Evolutionary conservation across 2,888 invertebrate genomes (phyloP).

Genomic region (Cryptophagus acutangulus): DNA sequence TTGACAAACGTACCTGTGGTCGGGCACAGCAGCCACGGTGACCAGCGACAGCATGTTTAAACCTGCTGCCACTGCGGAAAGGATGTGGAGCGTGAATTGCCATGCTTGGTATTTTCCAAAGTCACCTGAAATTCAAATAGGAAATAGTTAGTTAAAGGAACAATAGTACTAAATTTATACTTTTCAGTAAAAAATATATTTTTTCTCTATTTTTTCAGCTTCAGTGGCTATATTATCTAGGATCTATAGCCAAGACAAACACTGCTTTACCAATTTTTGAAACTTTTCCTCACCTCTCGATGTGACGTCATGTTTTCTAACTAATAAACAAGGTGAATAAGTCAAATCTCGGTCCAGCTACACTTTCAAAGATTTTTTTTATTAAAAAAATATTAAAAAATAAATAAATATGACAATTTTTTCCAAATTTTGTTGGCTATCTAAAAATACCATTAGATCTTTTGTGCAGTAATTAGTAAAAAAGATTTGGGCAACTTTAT

Average conservation of each 20-base stretch:
- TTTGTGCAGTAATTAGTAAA: too few species aligned
- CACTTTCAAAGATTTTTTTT: neutral
- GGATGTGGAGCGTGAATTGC: slow-evolving; percentile 71
- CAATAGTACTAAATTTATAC: slow-evolving; percentile 3
- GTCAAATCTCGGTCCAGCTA: too few species aligned
- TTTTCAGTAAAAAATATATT: neutral
- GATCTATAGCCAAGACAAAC: neutral
- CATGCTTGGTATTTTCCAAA: slow-evolving; percentile 77
- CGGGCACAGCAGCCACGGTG: slow-evolving; percentile 76
- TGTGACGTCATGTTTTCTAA: too few species aligned
- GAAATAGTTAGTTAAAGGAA: slow-evolving; percentile 8
- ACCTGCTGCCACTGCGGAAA: slow-evolving; percentile 74
- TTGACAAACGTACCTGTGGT: slow-evolving; percentile 54
- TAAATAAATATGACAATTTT: too few species aligned
- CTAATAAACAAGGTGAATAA: too few species aligned
- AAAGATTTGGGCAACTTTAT: too few species aligned
- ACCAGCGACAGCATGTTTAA: slow-evolving; percentile 77
- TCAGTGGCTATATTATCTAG: neutral
- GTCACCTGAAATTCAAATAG: slow-evolving; percentile 58
- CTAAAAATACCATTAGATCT: too few species aligned
- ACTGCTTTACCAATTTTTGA: too few species aligned
- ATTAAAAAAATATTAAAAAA: too few species aligned
- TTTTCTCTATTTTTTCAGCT: neutral
- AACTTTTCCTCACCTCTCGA: too few species aligned
- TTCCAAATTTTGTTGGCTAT: too few species aligned